Percentiles rank a stretch among this genome's conserved stretches.
Conservation (phyloP, 2,888 invertebrate species). For the Ganaspis brasiliensis region DNA sequence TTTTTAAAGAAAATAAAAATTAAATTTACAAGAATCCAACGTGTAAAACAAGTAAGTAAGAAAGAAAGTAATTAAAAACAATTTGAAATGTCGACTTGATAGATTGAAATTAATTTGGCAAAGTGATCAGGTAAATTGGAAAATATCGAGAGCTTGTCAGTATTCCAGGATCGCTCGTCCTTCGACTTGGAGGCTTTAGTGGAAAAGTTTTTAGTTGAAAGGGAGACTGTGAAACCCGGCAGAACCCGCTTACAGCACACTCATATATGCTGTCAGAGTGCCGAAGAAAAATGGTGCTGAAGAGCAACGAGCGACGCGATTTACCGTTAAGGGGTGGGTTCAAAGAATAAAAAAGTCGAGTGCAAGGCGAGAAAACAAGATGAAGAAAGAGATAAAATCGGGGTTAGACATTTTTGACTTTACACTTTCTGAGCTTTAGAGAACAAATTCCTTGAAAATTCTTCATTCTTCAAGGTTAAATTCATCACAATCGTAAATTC, state of each 20-base stretch:
- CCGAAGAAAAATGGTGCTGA: constrained; percentile 69
- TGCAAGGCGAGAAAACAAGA: constrained; percentile 49
- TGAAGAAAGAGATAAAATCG: constrained; percentile 45
- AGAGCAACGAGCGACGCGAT: constrained; percentile 60
- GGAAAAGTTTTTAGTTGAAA: constrained; percentile 50
- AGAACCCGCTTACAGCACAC: constrained; percentile 61
- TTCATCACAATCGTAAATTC: constrained; percentile 10
- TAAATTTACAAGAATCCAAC: too few species aligned
- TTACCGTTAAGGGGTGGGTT: constrained; percentile 56
- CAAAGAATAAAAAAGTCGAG: constrained; percentile 42
- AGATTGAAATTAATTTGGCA: not conserved
- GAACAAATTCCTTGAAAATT: constrained; percentile 5
- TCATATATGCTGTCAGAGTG: constrained; percentile 67
- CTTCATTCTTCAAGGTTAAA: not conserved
- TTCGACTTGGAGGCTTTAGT: constrained; percentile 30
- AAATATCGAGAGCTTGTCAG: constrained; percentile 5
- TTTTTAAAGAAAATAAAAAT: too few species aligned
- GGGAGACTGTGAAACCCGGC: constrained; percentile 54
- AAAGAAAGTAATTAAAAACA: not conserved
- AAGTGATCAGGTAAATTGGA: not conserved
- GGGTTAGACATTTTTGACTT: constrained; percentile 51
- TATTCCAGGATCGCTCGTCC: not conserved
- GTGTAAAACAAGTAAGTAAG: too few species aligned
- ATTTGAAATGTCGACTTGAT: not conserved
- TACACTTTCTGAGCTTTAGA: constrained; percentile 26